phyloP scores from a whole-genome alignment of 2,113 vertebrate species.

The Otolemur garnettii region DNA sequence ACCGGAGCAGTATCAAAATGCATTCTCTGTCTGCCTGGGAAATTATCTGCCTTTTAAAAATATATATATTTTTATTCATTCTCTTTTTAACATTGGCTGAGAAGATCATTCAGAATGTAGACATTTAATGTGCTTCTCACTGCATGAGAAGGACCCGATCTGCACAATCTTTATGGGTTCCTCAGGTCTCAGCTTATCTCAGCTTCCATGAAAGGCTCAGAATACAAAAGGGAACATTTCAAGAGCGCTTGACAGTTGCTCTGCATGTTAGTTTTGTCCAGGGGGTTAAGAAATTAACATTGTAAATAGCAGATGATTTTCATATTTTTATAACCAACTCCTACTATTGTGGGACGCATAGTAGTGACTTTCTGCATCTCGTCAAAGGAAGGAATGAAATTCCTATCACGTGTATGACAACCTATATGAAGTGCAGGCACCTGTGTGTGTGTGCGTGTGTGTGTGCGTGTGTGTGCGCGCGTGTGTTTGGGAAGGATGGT shows the following conservation, averaged over 20 bases:
- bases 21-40: neutral
- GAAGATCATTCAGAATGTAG: neutral
- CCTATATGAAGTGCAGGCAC: neutral
- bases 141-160: conserved; percentile 54
- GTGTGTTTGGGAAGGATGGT: neutral
- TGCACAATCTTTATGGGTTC: conserved; percentile 67
- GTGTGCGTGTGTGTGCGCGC: neutral
- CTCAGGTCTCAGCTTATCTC: neutral
- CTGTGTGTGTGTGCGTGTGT: neutral
- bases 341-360: neutral
- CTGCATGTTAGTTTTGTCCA: neutral
- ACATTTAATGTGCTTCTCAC: fast-evolving
- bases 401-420: neutral
- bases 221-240: neutral
- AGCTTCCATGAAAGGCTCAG: neutral
- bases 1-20: neutral
- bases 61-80: neutral
- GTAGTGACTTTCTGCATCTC: neutral
- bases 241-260: neutral
- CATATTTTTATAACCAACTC: neutral
- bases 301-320: neutral
- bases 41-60: neutral
- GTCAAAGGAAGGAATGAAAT: neutral
- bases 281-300: neutral
- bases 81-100: neutral